These are phyloP conservation scores for Anguilla rostrata DNA, from an alignment of 2,113 vertebrate species.

Conservation along the genomic window DNA sequence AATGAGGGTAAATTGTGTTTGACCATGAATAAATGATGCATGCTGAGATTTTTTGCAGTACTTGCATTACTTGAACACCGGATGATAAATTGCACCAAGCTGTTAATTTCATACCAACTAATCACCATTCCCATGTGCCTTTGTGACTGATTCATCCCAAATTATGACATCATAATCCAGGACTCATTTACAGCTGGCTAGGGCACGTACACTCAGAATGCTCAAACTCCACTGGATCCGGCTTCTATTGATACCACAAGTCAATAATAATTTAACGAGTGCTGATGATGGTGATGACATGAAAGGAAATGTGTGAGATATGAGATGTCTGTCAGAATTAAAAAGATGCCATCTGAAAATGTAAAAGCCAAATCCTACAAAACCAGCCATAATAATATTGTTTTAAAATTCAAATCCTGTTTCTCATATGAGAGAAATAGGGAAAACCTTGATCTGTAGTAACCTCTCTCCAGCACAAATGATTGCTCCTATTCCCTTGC, in stretches of 20 bases:
- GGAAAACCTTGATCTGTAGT: not conserved
- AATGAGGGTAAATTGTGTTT: not conserved
- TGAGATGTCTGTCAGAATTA: not conserved
- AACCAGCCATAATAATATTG: not conserved
- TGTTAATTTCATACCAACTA: not conserved
- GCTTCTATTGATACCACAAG: no score
- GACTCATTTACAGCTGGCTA: not conserved
- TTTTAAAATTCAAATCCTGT: not conserved
- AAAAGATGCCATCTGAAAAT: not conserved
- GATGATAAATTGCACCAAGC: not conserved
- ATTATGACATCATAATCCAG: not conserved
- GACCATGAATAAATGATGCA: not conserved
- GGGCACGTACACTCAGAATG: not conserved
- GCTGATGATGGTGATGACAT: not conserved
- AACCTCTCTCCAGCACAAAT: not conserved
- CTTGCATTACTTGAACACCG: slow-evolving; percentile 17
- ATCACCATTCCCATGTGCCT: not conserved
- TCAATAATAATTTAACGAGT: not conserved
- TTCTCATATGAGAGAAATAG: not conserved
- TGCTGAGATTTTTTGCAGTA: slow-evolving; percentile 4
- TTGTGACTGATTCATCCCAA: not conserved
- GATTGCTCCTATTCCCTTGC: not conserved
- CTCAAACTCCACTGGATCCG: no score
- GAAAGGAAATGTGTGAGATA: not conserved
- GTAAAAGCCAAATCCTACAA: not conserved